Evolutionary conservation across 2,888 invertebrate genomes (phyloP), one percentile per base, ranked within the genome.

Genomic region (Cryptocephalus primarius): DNA sequence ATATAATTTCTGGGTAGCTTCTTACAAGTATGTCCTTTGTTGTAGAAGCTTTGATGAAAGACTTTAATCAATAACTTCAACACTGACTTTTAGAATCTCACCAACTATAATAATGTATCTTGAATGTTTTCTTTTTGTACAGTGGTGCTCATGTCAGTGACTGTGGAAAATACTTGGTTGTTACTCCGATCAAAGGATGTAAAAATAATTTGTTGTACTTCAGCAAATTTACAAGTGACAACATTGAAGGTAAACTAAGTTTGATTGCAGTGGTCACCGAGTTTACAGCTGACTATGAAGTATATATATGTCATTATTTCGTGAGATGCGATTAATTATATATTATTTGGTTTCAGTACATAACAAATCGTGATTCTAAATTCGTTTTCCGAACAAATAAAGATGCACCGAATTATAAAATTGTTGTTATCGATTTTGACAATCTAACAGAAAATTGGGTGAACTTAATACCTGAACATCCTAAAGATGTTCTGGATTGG

Each of bases 221-320:
- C 72, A 84, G 87, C 8, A 84, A 89, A 70, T 76, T 96, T 44
- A 70, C 77, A 57, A 74, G 79, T 48, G 75, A 78, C 10, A 75
- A 80, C 47, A 78, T 94, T 50, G 67, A 63, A 38, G 80, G 77
- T 32, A 78, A 77, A 61, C 69, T 89, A 45, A 72, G 79, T 8
- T 77, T 93, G 45, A 84, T 80, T 44, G 85, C 88, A 67, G 78
- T 97, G 54, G 85, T 96, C 45, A 82, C 83, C 61, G 85, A 88
- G 67, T 86, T 94, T 67, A 92, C 94, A 70, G 89, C 93, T 1
- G 94, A 94, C 69, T 96, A 90, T 70, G 88, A 92, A 74, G 93
- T 91, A 64, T 65, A 14, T 14, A 32, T n/a, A n/a, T n/a, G 22
- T 8, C 6, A 22, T 22, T 22, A 22, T 22, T 22, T 22, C 6